A percentile compares a stretch with the other conserved stretches of the same genome.
phyloP scores from a whole-genome alignment of 2,888 invertebrate genomes.

The Temnothorax ravouxi region DNA sequence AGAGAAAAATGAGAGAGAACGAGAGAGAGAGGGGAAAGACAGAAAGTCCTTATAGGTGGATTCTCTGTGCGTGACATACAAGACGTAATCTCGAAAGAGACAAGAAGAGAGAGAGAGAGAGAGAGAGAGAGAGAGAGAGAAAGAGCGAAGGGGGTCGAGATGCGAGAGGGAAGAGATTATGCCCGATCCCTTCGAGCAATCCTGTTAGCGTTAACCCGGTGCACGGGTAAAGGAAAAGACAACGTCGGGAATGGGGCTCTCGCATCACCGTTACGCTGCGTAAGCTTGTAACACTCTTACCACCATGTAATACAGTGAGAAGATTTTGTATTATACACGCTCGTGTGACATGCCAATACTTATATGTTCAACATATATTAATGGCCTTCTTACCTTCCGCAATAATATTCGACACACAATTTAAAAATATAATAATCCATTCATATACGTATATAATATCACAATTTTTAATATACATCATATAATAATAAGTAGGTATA shows the following conservation, averaged over 20 bases:
- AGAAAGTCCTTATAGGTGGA: constrained; percentile 58
- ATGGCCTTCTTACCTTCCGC: neutral
- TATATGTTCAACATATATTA: constrained; percentile 30
- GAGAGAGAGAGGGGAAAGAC: neutral
- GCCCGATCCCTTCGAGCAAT: constrained; percentile 80
- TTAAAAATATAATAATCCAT: neutral
- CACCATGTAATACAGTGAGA: constrained; percentile 47
- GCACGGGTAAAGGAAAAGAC: constrained; percentile 74
- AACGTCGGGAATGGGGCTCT: constrained; percentile 63
- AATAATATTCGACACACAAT: constrained; percentile 2
- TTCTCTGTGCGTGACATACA: constrained; percentile 68
- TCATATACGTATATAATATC: neutral
- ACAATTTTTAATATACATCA: neutral
- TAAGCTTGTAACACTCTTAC: constrained; percentile 68
- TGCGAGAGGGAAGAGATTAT: constrained; percentile 72
- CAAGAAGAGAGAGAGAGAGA: constrained; percentile 66
- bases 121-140: constrained; percentile 65
- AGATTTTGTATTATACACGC: constrained; percentile 44
- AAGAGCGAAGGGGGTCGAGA: constrained; percentile 64
- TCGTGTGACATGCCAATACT: constrained; percentile 58
- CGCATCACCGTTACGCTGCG: constrained; percentile 58
- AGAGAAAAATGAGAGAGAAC: neutral
- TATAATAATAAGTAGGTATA: neutral
- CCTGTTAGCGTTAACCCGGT: constrained; percentile 80
- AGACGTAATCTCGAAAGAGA: constrained; percentile 75